phyloP scores from a whole-genome alignment of 2,888 invertebrate species.

The Leptopilina myrica region DNA sequence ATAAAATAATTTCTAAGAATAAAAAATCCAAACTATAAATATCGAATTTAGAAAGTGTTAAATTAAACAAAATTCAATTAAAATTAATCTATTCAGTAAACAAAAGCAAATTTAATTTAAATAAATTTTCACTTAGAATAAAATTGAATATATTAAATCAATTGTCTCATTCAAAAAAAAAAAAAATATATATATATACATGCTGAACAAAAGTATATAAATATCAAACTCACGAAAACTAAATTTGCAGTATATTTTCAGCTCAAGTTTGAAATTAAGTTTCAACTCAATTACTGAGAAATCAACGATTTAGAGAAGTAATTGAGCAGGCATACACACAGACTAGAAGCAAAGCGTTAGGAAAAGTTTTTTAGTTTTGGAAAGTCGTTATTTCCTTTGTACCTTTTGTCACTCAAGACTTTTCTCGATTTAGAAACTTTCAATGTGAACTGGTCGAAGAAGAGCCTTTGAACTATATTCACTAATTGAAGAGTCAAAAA shows the following conservation, averaged over 20 bases:
- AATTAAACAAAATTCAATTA: too few relatives aligned
- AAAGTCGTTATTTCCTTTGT: constrained; percentile 34
- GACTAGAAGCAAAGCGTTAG: constrained; percentile 32
- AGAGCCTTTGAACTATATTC: constrained; percentile 17
- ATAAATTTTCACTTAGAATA: too few relatives aligned
- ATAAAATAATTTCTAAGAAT: too few relatives aligned
- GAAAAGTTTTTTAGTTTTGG: constrained; percentile 28
- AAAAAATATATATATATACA: neutral
- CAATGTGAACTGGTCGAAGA: constrained; percentile 14
- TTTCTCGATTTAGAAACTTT: constrained; percentile 32
- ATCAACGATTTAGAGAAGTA: constrained; percentile 34
- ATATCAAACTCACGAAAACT: neutral
- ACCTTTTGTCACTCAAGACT: constrained; percentile 32
- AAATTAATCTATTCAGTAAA: too few relatives aligned
- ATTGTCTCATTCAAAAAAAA: neutral
- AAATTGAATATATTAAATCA: neutral
- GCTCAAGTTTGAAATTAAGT: constrained; percentile 14
- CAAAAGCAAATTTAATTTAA: too few relatives aligned
- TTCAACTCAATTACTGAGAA: constrained; percentile 37
- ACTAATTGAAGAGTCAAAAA: constrained; percentile 20
- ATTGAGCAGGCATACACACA: constrained; percentile 20
- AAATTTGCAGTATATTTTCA: constrained; percentile 25
- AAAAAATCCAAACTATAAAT: too few relatives aligned
- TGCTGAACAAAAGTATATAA: constrained; percentile 11
- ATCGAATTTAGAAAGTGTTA: too few relatives aligned